Base-by-base conservation (phyloP, 2,888 invertebrate genomes). In the Coleophora deauratella region DNA sequence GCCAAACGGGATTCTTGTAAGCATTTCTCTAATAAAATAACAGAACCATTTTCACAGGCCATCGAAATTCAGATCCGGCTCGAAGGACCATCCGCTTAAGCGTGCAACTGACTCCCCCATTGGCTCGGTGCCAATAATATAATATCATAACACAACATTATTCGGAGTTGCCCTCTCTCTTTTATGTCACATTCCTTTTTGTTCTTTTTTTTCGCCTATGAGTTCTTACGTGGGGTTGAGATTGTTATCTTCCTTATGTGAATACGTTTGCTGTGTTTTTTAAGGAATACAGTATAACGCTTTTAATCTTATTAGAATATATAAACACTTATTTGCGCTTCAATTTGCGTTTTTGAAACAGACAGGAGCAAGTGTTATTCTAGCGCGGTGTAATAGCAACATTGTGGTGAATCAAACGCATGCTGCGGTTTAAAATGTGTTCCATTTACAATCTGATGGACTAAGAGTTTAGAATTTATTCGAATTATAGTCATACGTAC, bases 71-170 rank as follows among this genome's bases (percentile, higher is more conserved):
- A 50, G 50, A 62, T 59, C 59, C 57, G 54, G 54, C 54, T 54
- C 59, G 54, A 51, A 59, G 57, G 57, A 57, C 61, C 56, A 52
- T 52, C 58, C 52, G 38, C 41, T 52, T 54, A 53, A 56, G 57
- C 54, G 57, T 57, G 62, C 62, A 55, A 58, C 62, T 58, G 62
- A 59, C 58, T 60, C 50, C 47, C 47, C 50, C 43, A 49, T 55
- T 73, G 72, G 75, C 68, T 47, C 41, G 42, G 51, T 47, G 67
- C 74, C 74, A 75, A 66, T 66, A 66, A 63, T 62, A 63, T 64
- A 66, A 72, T 66, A 72, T 63, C 57, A 59, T 62, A 61, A 64
- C 59, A 62, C 61, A 62, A 62, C 21, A 21, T 21, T 21, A 55
- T 59, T 53, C 47, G 42, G 51, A 56, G 52, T 54, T 52, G 49